Evolutionary conservation across 2,113 vertebrate genomes (phyloP), one percentile per base, ranked within the genome.

Genomic region (Pipra filicauda): DNA sequence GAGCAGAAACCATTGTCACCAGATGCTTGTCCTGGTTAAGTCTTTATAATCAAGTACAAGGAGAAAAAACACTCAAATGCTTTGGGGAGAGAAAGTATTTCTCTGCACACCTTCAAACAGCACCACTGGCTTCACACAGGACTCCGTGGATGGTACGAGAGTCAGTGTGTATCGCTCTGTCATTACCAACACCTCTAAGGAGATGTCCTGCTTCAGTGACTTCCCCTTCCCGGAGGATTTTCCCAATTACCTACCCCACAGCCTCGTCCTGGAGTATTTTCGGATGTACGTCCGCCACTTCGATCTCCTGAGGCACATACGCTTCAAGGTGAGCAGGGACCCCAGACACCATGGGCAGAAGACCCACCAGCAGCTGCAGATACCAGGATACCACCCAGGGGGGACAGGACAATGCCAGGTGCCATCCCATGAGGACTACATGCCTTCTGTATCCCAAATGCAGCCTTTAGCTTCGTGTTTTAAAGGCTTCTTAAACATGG

Each of bases 161-260:
- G 55, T 98, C 88, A 98, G 96, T 5, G 98, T 99, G 78, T 99
- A 99, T 88, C 98, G 74, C 65, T 99, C 99, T 0, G 67, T 99
- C 85, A 97, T 99, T 69, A 98, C 96, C 78, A 99, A 99, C 92
- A 98, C 98, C 70, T 99, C 98, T 66, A 99, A 99, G 96, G 99
- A 99, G 96, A 99, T 99, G 98, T 99, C 98, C 96, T 98, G 98
- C 96, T 99, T 98, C 94, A 99, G 99, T 0, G 98, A 99, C 86
- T 99, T 99, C 70, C 99, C 99, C 48, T 98, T 98, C 97, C 99
- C 97, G 0, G 98, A 98, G 35, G 92, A 98, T 78, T 99, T 97
- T 88, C 99, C 99, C 69, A 99, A 96, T 94, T 99, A 91, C 93
- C 96, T 99, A 96, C 97, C 96, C 43, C 98, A 99, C 57, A 81